Conservation (phyloP, 2,888 invertebrate genomes). For the Agapetus fuscipes region DNA sequence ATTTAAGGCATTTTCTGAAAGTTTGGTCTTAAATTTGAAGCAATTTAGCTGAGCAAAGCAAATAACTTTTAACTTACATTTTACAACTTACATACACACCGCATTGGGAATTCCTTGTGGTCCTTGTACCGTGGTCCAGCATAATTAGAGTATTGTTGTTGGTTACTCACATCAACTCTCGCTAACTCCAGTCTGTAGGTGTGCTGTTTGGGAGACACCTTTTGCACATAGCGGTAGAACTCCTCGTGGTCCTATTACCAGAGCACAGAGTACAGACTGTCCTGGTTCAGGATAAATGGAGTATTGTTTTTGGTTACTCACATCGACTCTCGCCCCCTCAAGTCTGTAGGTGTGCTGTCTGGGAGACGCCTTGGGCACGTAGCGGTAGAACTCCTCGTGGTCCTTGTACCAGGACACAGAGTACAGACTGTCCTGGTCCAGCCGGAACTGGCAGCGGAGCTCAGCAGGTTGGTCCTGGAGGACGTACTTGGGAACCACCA, state of each 20-base stretch:
- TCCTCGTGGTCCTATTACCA: too few species aligned
- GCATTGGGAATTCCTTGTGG: too few species aligned
- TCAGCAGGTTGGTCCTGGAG: constrained; percentile 32
- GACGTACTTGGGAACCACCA: constrained; percentile 35
- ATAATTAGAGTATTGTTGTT: too few species aligned
- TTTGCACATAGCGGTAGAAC: constrained; percentile 35
- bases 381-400: constrained; percentile 40
- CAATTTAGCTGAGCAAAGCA: too few species aligned
- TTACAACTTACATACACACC: too few species aligned
- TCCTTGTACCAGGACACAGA: constrained; percentile 44
- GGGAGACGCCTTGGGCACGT: constrained; percentile 30
- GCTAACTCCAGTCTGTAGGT: constrained; percentile 32
- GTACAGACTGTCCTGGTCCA: constrained; percentile 34
- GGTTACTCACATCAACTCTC: constrained; percentile 33
- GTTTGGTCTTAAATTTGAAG: too few species aligned
- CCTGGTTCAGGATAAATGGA: too few species aligned
- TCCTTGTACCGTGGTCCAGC: too few species aligned
- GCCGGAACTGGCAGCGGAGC: constrained; percentile 37
- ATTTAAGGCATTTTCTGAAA: too few species aligned
- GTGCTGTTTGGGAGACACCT: constrained; percentile 29
- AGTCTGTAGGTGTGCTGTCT: constrained; percentile 30
- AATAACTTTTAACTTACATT: too few species aligned
- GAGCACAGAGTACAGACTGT: constrained; percentile 36
- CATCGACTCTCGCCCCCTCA: constrained; percentile 34
- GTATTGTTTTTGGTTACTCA: too few species aligned